Evolutionary conservation across 2,888 invertebrate species (phyloP), one percentile per base, ranked within the genome.

Genomic region (Spodoptera littoralis): DNA sequence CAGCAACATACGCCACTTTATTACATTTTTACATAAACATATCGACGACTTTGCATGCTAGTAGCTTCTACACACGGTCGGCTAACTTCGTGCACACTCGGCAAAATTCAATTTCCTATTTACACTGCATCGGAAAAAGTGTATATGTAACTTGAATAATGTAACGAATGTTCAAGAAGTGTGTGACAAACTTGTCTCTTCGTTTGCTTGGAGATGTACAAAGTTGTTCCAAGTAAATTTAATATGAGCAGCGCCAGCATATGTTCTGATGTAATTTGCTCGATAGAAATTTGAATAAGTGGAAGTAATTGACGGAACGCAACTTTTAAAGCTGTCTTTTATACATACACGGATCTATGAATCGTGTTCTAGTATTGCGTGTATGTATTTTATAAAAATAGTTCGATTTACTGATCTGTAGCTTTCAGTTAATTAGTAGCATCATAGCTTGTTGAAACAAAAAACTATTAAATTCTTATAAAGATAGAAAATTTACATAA

Each of bases 61-160:
- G 47, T 56, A 60, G 13, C 49, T 55, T 71, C 64, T 73, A 77
- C 77, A 80, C 65, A 79, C 75, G 57, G 73, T 56, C 63, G 78
- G 72, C 56, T 69, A 81, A 80, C 79, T 81, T 80, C 48, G 72
- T 55, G 50, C 69, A 74, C 76, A 64, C 65, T 83, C 76, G 60
- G 63, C 73, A 48, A 81, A 85, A 83, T 83, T 83, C 79, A 79
- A 83, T 84, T 84, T 81, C 76, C 73, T 80, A 73, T 71, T 67
- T 70, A 77, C 73, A 72, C 79, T 80, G 80, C 82, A 82, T 80
- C 71, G 80, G 81, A 82, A 82, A 84, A 84, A 81, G 64, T 65
- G 67, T 72, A 72, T 78, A 36, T 36, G 36, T 36, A 76, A 81
- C 77, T 81, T 82, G 77, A 81, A 82, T 83, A 83, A 84, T 77